Percentiles rank a stretch among this genome's conserved stretches.
phyloP scores from a whole-genome alignment of 2,797 vertebrate genomes.

The Stomatorhinus walkeri region DNA sequence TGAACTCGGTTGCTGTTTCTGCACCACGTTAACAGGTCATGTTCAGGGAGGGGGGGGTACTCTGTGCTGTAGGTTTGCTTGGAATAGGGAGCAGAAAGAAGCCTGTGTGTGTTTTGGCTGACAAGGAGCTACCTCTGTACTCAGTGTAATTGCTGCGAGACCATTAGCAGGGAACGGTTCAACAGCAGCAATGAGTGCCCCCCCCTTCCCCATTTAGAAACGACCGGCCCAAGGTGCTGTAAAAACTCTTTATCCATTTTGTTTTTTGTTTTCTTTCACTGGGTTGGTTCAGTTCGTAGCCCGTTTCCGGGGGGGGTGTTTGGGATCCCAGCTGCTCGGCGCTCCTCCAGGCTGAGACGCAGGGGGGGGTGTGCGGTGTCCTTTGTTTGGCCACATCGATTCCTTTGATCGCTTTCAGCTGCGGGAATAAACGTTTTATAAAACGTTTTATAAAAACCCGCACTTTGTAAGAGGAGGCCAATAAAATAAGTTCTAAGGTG shows the following conservation, averaged over 20 bases:
- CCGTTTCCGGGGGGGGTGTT: not conserved
- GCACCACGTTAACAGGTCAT: not conserved
- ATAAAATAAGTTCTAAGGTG: not conserved
- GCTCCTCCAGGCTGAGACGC: not conserved
- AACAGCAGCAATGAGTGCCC: not conserved
- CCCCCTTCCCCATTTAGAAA: not conserved
- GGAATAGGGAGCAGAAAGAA: slow-evolving; percentile 2
- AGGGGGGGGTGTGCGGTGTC: not conserved
- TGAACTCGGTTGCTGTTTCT: not conserved
- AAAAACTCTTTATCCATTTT: not conserved
- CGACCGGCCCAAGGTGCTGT: not conserved
- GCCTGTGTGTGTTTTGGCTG: not conserved
- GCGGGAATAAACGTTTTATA: not conserved
- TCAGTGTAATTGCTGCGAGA: not conserved
- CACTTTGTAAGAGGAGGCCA: not conserved
- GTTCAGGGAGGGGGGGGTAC: not conserved
- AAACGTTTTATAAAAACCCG: not conserved
- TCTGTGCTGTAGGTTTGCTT: not conserved
- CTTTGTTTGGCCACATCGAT: not conserved
- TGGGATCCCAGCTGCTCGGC: not conserved
- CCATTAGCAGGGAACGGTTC: slow-evolving; percentile 17
- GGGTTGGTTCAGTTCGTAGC: not conserved
- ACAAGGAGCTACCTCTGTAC: slow-evolving; percentile 4
- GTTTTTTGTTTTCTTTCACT: not conserved
- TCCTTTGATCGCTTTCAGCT: not conserved